phyloP scores from a whole-genome alignment of 2,797 vertebrate species.

The Darevskia mixta region DNA sequence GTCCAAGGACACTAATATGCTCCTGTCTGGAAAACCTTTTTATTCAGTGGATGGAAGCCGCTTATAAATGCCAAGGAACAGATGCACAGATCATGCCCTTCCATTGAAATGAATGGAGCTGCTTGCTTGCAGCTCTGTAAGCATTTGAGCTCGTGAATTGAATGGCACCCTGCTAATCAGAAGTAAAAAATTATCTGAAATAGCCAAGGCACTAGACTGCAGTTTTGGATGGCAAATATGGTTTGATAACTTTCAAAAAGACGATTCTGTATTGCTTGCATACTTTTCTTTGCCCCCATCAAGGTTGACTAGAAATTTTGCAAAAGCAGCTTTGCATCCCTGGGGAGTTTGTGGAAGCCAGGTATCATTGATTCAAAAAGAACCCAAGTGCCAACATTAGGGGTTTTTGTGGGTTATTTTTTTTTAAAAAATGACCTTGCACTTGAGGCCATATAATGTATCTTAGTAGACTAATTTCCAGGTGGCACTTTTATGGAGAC shows the following conservation, averaged over 20 bases:
- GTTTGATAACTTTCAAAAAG: neutral
- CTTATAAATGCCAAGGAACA: neutral
- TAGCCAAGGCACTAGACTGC: neutral
- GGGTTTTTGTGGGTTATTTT: neutral
- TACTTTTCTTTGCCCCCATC: neutral
- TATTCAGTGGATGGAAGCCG: neutral
- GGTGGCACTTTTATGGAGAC: slow-evolving; percentile 15
- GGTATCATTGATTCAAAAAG: neutral
- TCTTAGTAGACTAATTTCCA: slow-evolving; percentile 30
- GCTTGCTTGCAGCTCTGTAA: no score
- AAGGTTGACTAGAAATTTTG: neutral
- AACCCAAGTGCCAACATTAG: neutral
- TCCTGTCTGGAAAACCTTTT: neutral
- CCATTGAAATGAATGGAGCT: neutral
- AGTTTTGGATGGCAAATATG: neutral
- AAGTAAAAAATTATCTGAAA: neutral
- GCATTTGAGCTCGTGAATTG: neutral
- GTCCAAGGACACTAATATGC: neutral
- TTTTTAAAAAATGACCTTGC: neutral
- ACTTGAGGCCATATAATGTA: slow-evolving; percentile 14
- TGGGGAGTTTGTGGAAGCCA: neutral
- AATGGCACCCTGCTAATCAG: neutral
- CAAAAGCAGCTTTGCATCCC: neutral
- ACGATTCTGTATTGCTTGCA: neutral
- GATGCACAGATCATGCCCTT: neutral